These are phyloP conservation scores for Criorhina ranunculi DNA, from an alignment of 2,888 invertebrate genomes.

Conservation along the genomic window DNA sequence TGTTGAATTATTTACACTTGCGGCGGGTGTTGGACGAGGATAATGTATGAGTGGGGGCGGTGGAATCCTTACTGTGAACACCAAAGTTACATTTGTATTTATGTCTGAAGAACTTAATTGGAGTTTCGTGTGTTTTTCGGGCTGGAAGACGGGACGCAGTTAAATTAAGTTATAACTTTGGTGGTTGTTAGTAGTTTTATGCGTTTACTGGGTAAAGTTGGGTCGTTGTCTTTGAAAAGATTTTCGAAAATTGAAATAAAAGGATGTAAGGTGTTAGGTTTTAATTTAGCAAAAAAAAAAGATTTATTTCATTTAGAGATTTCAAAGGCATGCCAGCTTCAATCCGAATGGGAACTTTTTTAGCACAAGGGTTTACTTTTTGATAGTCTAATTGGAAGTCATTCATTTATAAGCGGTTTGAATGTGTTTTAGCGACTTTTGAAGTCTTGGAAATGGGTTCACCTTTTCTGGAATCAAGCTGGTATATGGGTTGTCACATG, in stretches of 20 bases:
- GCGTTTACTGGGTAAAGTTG: background rate
- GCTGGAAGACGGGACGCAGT: conserved; percentile 30
- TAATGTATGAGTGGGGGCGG: background rate
- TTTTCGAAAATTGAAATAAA: conserved; percentile 31
- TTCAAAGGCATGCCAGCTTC: background rate
- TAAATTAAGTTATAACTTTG: conserved; percentile 29
- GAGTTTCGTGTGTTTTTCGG: conserved; percentile 45
- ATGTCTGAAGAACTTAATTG: conserved; percentile 64
- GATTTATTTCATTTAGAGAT: conserved; percentile 11
- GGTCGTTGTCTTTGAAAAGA: background rate
- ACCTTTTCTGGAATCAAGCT: too few relatives aligned
- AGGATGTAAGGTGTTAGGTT: background rate
- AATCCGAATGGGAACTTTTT: background rate
- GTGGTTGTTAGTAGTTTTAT: background rate
- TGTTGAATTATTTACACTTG: conserved; percentile 54
- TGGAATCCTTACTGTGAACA: conserved; percentile 4
- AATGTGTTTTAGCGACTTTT: too few relatives aligned
- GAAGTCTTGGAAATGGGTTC: too few relatives aligned
- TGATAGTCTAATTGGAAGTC: too few relatives aligned
- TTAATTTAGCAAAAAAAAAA: conserved; percentile 27
- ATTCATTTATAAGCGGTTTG: too few relatives aligned
- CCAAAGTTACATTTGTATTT: conserved; percentile 52
- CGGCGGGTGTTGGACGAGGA: background rate
- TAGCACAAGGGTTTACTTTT: too few relatives aligned
- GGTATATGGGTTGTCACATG: too few relatives aligned